Conservation (phyloP, 2,113 vertebrate genomes). For the Cyprinodon variegatus region DNA sequence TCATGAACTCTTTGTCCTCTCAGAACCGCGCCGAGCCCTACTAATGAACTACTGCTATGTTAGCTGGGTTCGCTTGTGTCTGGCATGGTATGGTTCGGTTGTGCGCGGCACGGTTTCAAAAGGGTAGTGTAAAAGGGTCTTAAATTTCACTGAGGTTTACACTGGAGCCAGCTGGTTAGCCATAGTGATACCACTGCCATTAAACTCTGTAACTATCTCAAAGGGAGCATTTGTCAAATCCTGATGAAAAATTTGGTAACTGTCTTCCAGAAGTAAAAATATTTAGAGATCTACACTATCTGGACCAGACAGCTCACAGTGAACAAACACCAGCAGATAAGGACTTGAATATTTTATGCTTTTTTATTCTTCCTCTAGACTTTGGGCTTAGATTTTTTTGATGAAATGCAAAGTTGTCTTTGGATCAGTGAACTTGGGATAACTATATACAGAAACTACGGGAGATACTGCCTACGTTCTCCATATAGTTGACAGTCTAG, state of each 20-base stretch:
- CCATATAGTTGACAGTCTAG: no score
- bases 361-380: neutral
- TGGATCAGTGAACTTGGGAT: neutral
- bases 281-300: neutral
- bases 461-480: no score
- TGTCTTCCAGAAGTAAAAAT: no score
- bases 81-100: no score
- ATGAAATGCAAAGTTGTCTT: neutral
- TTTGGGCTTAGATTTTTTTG: neutral
- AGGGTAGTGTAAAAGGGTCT: no score
- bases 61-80: no score
- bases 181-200: neutral
- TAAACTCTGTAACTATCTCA: neutral
- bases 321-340: neutral
- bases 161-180: neutral
- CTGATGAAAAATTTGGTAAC: neutral
- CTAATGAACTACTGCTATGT: no score
- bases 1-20: no score
- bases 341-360: neutral
- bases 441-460: no score
- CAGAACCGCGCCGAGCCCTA: no score
- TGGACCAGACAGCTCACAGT: neutral
- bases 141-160: no score
- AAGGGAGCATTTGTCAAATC: neutral
- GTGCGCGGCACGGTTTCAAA: no score